Evolutionary conservation across 2,113 vertebrate genomes (phyloP).

Genomic region (Neolamprologus toae): DNA sequence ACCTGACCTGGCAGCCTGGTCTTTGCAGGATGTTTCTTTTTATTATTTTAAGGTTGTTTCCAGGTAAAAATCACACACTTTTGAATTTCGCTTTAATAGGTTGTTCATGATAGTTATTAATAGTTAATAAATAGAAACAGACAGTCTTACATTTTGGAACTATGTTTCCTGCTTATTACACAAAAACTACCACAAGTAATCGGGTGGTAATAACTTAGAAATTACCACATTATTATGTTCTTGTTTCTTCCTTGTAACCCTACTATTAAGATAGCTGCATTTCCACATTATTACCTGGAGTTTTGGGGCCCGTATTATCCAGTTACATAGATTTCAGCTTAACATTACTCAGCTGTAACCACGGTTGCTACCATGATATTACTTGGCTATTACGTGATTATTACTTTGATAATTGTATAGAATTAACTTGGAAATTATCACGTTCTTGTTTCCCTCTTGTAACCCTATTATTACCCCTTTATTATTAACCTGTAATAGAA

Average conservation of each 20-base stretch:
- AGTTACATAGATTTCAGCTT: background rate
- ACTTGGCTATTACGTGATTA: background rate
- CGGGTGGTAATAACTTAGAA: background rate
- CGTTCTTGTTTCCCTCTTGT: fast-evolving
- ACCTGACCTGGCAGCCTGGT: background rate
- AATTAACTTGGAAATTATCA: background rate
- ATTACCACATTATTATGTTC: background rate
- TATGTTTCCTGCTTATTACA: background rate
- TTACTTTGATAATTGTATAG: background rate
- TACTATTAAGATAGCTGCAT: background rate
- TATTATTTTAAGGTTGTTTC: background rate
- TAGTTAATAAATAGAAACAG: background rate
- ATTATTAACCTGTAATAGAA: background rate
- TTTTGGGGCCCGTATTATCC: background rate
- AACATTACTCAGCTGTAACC: background rate
- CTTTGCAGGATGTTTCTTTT: background rate
- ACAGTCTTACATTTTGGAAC: background rate
- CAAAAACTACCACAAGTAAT: background rate
- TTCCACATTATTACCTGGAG: background rate
- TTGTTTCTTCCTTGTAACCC: background rate
- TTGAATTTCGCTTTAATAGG: fast-evolving
- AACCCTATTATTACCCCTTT: background rate
- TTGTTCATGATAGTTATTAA: background rate
- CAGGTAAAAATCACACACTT: background rate
- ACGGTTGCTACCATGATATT: background rate